These are phyloP conservation scores for Lasioglossum oenotherae DNA, from an alignment of 2,888 invertebrate genomes.

Conservation along the genomic window DNA sequence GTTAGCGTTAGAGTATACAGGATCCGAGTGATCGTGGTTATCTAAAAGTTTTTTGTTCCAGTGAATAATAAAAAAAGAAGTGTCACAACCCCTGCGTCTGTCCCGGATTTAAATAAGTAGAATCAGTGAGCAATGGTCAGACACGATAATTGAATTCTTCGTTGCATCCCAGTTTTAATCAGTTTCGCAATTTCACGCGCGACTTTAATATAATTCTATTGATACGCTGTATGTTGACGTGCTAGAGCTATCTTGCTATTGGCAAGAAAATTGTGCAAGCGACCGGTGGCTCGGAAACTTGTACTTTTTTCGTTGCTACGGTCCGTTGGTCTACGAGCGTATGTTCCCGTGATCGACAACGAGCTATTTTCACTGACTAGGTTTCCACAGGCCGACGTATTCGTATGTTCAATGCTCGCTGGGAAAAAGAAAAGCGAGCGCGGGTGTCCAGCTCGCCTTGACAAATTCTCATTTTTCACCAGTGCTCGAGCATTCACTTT, in stretches of 20 bases:
- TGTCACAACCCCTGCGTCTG: neutral
- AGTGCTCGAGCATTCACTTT: neutral
- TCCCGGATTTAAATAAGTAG: neutral
- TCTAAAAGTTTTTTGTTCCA: neutral
- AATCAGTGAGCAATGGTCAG: neutral
- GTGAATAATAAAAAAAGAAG: neutral
- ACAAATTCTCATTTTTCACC: neutral
- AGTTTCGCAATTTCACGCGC: neutral
- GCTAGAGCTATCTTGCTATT: neutral
- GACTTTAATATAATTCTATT: neutral
- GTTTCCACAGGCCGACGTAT: neutral
- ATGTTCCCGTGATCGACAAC: neutral
- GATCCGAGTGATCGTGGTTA: neutral
- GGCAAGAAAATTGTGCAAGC: neutral
- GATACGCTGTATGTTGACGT: neutral
- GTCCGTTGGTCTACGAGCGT: neutral
- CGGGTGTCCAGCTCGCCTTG: neutral
- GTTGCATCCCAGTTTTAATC: neutral
- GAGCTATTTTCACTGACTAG: conserved; percentile 6
- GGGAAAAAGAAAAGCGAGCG: neutral
- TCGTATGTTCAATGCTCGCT: neutral
- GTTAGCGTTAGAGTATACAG: too few relatives aligned
- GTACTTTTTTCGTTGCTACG: conserved; percentile 14
- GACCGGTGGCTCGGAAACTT: neutral
- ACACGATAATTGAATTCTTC: neutral